A percentile compares a stretch with the other conserved stretches of the same genome.
Evolutionary conservation across 2,113 vertebrate genomes (phyloP).

Genomic region (Pangasianodon hypophthalmus): DNA sequence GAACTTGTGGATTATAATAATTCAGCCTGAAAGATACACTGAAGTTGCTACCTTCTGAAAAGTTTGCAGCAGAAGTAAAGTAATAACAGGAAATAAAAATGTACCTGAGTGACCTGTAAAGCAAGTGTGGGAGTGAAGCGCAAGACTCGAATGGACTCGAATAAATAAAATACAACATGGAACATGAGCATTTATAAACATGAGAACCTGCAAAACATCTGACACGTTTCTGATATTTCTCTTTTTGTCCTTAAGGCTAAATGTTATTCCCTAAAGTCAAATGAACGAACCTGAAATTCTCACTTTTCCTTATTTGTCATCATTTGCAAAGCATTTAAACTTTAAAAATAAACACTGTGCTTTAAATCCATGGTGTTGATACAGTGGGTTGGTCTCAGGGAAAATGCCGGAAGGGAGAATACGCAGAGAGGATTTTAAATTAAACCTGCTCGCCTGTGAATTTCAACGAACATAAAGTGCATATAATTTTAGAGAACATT

Average conservation of each 20-base stretch:
- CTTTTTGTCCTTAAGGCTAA: neutral
- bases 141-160: neutral
- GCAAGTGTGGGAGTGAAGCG: neutral
- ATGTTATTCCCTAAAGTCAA: neutral
- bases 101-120: neutral
- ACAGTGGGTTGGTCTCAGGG: neutral
- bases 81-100: constrained; percentile 4
- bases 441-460: neutral
- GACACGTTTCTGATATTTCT: neutral
- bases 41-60: neutral
- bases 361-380: neutral
- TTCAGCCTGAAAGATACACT: constrained; percentile 12
- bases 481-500: neutral
- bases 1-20: neutral
- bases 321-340: no score
- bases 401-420: neutral
- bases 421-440: neutral
- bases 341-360: neutral
- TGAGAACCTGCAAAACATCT: neutral
- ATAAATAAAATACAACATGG: neutral
- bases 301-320: neutral
- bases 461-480: neutral
- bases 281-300: neutral
- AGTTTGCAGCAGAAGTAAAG: neutral
- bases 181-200: no score